Evolutionary conservation across 2,888 invertebrate genomes (phyloP).

Genomic region (Ecliptopera silaceata): DNA sequence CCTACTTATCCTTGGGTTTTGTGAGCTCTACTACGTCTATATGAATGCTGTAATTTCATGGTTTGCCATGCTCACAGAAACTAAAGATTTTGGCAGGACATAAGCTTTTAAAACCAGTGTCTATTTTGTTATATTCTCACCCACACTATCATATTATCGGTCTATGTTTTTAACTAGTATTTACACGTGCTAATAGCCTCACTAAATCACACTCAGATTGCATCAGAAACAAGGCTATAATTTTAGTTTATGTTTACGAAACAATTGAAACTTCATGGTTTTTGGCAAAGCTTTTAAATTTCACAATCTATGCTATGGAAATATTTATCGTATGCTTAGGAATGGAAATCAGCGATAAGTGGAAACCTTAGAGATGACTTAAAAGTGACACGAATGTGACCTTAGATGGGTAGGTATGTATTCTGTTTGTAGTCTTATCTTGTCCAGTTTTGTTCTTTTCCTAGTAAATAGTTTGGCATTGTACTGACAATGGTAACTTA

Average conservation of each 20-base stretch:
- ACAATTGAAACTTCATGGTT: slow-evolving; percentile 5
- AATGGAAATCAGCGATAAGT: neutral
- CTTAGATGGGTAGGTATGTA: neutral
- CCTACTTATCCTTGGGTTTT: too few relatives aligned
- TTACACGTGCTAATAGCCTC: too few relatives aligned
- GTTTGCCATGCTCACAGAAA: too few relatives aligned
- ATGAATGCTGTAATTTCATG: too few relatives aligned
- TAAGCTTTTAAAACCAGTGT: too few relatives aligned
- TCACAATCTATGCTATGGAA: neutral
- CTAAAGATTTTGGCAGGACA: too few relatives aligned
- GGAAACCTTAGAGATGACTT: neutral
- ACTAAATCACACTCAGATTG: too few relatives aligned
- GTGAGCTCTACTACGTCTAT: too few relatives aligned
- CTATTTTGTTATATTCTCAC: too few relatives aligned
- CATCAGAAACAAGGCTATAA: neutral
- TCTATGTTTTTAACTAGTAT: too few relatives aligned
- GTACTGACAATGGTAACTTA: too few relatives aligned
- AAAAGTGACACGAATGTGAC: neutral
- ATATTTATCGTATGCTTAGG: neutral
- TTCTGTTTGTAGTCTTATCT: neutral
- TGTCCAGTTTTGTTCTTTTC: neutral
- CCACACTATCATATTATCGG: too few relatives aligned
- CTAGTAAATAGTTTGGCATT: neutral
- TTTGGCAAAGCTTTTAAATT: slow-evolving; percentile 5
- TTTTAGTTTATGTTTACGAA: slow-evolving; percentile 1